Evolutionary conservation across 2,113 vertebrate species (phyloP).

Genomic region (Neotoma lepida): DNA sequence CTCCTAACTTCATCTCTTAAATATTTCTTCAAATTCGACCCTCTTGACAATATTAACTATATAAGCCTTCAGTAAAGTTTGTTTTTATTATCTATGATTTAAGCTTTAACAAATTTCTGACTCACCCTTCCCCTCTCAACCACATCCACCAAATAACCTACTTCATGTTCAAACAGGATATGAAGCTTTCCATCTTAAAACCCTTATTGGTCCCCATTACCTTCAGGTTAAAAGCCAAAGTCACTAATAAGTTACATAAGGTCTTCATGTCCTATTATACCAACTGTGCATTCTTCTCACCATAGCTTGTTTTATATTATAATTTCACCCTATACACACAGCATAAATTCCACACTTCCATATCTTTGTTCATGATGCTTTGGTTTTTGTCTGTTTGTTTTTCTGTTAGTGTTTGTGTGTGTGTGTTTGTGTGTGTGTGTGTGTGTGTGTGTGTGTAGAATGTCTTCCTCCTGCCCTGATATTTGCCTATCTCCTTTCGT

Average conservation of each 20-base stretch:
- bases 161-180: background rate
- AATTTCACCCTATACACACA: background rate
- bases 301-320: background rate
- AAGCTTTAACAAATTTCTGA: background rate
- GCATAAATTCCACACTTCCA: background rate
- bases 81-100: background rate
- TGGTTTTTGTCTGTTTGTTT: too few relatives aligned
- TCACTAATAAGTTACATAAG: background rate
- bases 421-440: too few relatives aligned
- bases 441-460: background rate
- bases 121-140: too few relatives aligned
- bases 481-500: background rate
- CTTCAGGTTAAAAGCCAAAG: background rate
- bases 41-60: background rate
- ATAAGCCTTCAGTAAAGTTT: background rate
- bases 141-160: background rate
- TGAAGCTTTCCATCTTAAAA: background rate
- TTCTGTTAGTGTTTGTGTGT: too few relatives aligned
- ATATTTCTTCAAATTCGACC: constrained; percentile 12
- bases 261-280: background rate
- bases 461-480: background rate
- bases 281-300: background rate
- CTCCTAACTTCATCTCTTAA: background rate
- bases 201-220: background rate
- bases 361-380: background rate